These are phyloP conservation scores for Cerastis rubricosa DNA, from an alignment of 2,888 invertebrate species.

Conservation along the genomic window DNA sequence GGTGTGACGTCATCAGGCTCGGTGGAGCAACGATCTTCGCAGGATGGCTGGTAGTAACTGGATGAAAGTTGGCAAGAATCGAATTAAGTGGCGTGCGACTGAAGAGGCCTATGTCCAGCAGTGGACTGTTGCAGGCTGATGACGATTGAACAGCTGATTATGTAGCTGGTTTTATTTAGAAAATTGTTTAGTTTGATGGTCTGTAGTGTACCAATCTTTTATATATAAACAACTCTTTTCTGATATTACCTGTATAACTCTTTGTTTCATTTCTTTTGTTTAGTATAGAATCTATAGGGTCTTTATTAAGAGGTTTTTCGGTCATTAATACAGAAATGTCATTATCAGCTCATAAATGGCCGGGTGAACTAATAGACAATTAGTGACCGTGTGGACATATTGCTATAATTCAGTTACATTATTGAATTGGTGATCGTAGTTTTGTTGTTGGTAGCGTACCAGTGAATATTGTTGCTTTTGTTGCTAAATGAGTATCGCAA, in stretches of 20 bases:
- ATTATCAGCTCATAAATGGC: slow-evolving; percentile 33
- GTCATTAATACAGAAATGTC: slow-evolving; percentile 55
- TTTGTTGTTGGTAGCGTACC: slow-evolving; percentile 29
- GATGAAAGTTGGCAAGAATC: background rate
- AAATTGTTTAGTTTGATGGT: background rate
- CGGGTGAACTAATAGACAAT: slow-evolving; percentile 50
- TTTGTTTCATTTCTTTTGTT: slow-evolving; percentile 1
- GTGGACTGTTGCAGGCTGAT: background rate
- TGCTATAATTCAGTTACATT: slow-evolving; percentile 49
- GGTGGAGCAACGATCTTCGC: background rate
- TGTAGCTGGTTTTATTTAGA: background rate
- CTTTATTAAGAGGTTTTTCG: slow-evolving; percentile 26
- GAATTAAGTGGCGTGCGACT: no score
- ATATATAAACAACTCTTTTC: background rate
- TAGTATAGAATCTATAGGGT: background rate
- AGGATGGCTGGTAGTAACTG: background rate
- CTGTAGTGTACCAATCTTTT: background rate
- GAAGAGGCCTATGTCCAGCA: no score
- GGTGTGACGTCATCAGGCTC: no score
- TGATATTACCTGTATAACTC: background rate
- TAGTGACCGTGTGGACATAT: slow-evolving; percentile 43
- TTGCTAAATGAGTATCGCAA: slow-evolving; percentile 7
- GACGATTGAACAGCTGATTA: background rate
- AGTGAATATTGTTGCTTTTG: slow-evolving; percentile 17
- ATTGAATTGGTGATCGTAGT: slow-evolving; percentile 44